Evolutionary conservation across 1,140 invertebrate species (phyloP), one percentile per base, ranked within the genome.

Genomic region (Lordiphosa mommai): DNA sequence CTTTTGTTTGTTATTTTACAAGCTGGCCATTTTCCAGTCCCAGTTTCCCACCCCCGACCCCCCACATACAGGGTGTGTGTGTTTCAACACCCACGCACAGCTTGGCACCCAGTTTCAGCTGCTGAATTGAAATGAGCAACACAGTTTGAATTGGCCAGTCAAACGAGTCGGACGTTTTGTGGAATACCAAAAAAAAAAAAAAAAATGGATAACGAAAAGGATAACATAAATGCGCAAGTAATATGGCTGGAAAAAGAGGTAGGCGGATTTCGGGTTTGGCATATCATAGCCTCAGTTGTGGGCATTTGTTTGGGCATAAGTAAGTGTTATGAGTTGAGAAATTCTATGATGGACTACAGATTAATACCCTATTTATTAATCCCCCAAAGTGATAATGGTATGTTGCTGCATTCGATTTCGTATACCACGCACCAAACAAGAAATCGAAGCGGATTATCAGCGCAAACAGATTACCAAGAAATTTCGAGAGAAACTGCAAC

Each of bases 371-470:
- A n/a, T 14, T 32, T n/a, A 20, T 32, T 4, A 20, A 20, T 7
- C 37, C 40, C 9, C 37, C 40, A 0, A 37, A 93, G 93, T 94
- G 40, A 93, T 97, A 50, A 92, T 95, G 61, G 85, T 97, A 40
- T 97, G 96, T 76, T 97, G 96, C 76, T 96, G 96, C 71, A 92
- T 96, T 41, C 93, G 94, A 50, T 96, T 96, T 80, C 92, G 96
- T 20, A 94, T 98, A 66, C 96, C 96, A 1, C 91, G 96, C 16
- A 97, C 96, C 0, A 97, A 97, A 85, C 96, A 97, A 89, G 95
- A 97, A 88, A 97, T 98, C 43, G 96, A 97, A 87, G 96, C 95
- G 0, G 95, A 98, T 89, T 96, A 95, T 88, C 92, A 95, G 61
- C 90, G 96, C 3, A 94, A 95, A 70, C 94, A 94, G 87, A 93